Base-by-base conservation (phyloP, 1,140 invertebrate genomes). In the Episyrphus balteatus region DNA sequence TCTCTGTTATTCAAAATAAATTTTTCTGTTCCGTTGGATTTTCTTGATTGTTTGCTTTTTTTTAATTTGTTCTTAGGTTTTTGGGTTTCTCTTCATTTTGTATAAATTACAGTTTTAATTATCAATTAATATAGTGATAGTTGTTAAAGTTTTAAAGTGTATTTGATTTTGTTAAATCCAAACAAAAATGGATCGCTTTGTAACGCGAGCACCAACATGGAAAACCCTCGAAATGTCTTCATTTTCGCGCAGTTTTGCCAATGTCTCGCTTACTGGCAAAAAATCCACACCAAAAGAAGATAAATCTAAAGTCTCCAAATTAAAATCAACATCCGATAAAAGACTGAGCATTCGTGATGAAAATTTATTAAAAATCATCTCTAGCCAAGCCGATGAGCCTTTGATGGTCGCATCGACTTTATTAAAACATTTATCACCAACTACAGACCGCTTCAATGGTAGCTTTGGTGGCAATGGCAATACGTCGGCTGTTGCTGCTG, bases 161-260 rank as follows among this genome's bases (percentile, higher is more conserved):
- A 37, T 37, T 3, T 5, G 8, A 8, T 26, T 26, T 8, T 26
- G 21, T 26, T 5, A 26, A 26, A 26, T n/a, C n/a, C n/a, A 15
- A 31, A 31, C 32, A 19, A 33, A n/a, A 12, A 60, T 60, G 58
- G 57, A 60, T 48, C 55, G 55, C 34, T 59, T 60, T 43, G 41
- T 59, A 19, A 47, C 43, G 5, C 51, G 57, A 32, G 42, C 49
- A 13, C 49, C 57, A 30, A 50, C 57, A 17, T 60, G 58, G 58
- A 55, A 58, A 42, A 59, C 57, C 1, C 48, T 56, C 36, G 55
- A 50, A 7, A 57, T 59, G 13, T 14, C 36, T 17, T 37, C 36
- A 10, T 37, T 37, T 17, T 14, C 36, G 11, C 36, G 36, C 15
- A 14, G 13, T 6, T 37, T 37, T 11, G 36, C 36, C 36, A 37